Conservation (phyloP, 2,113 vertebrate genomes). For the Ammodramus savannarum region DNA sequence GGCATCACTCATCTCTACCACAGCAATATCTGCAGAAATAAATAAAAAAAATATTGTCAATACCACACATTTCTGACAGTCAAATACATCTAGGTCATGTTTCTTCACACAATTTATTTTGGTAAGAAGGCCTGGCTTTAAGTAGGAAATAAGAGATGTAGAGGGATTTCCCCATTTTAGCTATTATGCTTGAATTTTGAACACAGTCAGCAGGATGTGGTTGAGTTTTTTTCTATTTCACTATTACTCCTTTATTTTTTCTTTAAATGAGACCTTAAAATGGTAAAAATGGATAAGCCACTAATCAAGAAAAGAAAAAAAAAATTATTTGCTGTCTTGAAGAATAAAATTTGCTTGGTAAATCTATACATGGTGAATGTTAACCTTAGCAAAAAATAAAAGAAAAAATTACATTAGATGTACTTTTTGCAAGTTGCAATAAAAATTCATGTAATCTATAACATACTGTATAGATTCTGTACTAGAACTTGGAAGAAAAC, state of each 20-base stretch:
- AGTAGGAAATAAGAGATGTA: neutral
- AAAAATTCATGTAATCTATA: neutral
- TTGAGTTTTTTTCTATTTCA: neutral
- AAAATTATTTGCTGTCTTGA: neutral
- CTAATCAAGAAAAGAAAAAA: neutral
- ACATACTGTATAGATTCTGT: neutral
- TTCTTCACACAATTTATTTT: neutral
- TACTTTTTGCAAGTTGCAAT: neutral
- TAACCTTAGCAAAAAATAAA: neutral
- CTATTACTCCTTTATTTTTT: neutral
- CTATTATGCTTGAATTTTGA: neutral
- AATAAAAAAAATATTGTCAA: neutral
- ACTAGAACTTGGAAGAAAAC: neutral
- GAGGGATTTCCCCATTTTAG: constrained; percentile 38
- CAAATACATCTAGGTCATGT: neutral
- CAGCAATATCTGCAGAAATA: constrained; percentile 86
- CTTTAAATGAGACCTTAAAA: neutral
- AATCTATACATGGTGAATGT: neutral
- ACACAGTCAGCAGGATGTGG: neutral
- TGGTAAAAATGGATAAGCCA: neutral
- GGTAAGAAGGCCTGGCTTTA: neutral
- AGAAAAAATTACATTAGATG: neutral
- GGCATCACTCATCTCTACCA: constrained; percentile 97
- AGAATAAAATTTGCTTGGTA: neutral
- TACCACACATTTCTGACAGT: neutral